Conservation (phyloP, 2,797 vertebrate genomes). For the Odontamblyopus lacepedii region DNA sequence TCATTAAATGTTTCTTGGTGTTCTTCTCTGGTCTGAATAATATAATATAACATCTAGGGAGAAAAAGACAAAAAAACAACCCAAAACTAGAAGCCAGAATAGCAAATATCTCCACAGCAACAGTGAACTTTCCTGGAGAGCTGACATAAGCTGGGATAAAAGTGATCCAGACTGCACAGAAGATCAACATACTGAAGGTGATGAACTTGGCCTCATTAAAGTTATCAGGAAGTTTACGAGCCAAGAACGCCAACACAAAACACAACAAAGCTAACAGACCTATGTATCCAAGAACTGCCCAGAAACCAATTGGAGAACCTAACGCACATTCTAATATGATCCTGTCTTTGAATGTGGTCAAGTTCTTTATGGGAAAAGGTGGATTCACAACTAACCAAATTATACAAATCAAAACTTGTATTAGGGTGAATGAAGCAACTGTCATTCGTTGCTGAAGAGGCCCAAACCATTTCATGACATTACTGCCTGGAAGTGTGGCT, state of each 20-base stretch:
- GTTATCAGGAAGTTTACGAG: conserved; percentile 54
- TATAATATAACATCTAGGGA: conserved; percentile 74
- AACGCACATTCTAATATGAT: conserved; percentile 61
- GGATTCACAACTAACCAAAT: conserved; percentile 56
- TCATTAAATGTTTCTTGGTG: conserved; percentile 57
- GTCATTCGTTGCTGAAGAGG: conserved; percentile 57
- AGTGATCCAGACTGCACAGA: conserved; percentile 64
- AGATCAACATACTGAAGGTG: conserved; percentile 68
- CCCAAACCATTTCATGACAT: conserved; percentile 67
- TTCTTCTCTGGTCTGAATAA: conserved; percentile 65
- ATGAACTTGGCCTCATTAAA: conserved; percentile 67
- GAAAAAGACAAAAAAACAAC: conserved; percentile 68
- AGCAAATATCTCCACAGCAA: conserved; percentile 67
- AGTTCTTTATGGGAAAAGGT: conserved; percentile 56
- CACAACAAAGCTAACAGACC: conserved; percentile 56
- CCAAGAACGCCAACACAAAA: conserved; percentile 60
- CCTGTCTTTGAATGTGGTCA: conserved; percentile 52
- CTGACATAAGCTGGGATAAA: conserved; percentile 67
- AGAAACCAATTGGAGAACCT: conserved; percentile 60
- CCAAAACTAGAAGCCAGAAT: conserved; percentile 67
- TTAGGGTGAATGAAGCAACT: conserved; percentile 57
- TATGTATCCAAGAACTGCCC: conserved; percentile 60
- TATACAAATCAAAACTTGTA: conserved; percentile 61
- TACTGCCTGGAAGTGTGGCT: conserved; percentile 57
- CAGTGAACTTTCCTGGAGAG: conserved; percentile 62